Evolutionary conservation across 2,888 invertebrate species (phyloP).

Genomic region (Acheta domesticus): DNA sequence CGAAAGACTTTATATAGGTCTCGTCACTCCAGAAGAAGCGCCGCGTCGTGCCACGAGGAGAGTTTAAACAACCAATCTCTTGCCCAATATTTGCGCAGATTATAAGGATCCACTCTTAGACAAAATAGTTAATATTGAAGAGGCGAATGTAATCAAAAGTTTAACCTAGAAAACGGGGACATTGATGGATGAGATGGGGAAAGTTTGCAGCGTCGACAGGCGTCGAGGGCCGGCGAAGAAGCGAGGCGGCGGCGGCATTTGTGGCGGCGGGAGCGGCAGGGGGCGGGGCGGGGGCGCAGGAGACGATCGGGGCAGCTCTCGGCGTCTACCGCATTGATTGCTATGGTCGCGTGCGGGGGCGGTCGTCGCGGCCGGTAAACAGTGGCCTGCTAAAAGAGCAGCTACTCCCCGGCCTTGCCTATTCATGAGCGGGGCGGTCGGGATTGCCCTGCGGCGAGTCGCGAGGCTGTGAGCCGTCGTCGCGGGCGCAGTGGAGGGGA

Average conservation of each 20-base stretch:
- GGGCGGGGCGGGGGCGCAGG: not conserved
- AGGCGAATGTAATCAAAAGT: slow-evolving; percentile 9
- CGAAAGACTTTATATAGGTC: not conserved
- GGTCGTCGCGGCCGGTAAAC: not conserved
- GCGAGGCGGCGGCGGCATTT: not conserved
- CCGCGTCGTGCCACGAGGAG: not conserved
- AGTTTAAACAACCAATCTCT: slow-evolving; percentile 1
- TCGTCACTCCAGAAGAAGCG: not conserved
- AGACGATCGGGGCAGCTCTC: not conserved
- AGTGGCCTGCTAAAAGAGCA: not conserved
- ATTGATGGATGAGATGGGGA: not conserved
- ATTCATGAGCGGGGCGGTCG: not conserved
- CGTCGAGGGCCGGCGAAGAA: not conserved
- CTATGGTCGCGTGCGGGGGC: not conserved
- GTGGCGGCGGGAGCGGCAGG: not conserved
- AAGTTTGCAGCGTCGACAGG: not conserved
- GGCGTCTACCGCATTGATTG: not conserved
- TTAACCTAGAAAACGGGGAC: slow-evolving; percentile 18
- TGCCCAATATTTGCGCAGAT: slow-evolving; percentile 5
- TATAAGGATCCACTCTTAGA: slow-evolving; percentile 11
- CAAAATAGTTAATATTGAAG: slow-evolving; percentile 18
- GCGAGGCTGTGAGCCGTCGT: not conserved
- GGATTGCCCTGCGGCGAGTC: not conserved
- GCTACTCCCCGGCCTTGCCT: not conserved
- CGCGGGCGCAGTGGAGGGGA: too few species aligned